These are phyloP conservation scores for Trissolcus brochymenae DNA, from an alignment of 2,888 invertebrate genomes.

Conservation along the genomic window DNA sequence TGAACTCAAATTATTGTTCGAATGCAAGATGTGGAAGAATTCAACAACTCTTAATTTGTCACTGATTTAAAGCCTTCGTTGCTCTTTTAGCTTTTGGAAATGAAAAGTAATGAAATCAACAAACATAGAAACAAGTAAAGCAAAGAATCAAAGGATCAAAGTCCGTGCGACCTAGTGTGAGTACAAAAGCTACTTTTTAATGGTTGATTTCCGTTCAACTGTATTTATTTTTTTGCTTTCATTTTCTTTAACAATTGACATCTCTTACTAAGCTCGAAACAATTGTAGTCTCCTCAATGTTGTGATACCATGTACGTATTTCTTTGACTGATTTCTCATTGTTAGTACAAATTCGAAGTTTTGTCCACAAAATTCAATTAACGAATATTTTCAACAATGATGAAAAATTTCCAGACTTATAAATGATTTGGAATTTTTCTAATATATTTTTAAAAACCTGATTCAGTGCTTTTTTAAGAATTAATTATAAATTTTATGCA, in stretches of 20 bases:
- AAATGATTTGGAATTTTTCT: too few species aligned
- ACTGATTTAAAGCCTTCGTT: too few species aligned
- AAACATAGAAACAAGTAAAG: slow-evolving; percentile 49
- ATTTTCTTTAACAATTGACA: slow-evolving; percentile 38
- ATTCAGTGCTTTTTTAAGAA: too few species aligned
- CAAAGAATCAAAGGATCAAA: slow-evolving; percentile 52
- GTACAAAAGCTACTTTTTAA: slow-evolving; percentile 52
- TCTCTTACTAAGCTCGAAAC: slow-evolving; percentile 40
- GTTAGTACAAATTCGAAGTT: too few species aligned
- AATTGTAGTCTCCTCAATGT: slow-evolving; percentile 27
- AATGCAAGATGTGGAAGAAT: too few species aligned
- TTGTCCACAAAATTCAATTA: too few species aligned
- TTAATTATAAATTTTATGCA: too few species aligned
- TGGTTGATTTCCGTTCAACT: slow-evolving; percentile 51
- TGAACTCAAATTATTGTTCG: too few species aligned
- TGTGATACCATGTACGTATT: slow-evolving; percentile 37
- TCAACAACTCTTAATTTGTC: too few species aligned
- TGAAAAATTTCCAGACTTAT: too few species aligned
- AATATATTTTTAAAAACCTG: too few species aligned
- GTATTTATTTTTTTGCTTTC: slow-evolving; percentile 27
- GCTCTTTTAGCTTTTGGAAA: slow-evolving; percentile 17
- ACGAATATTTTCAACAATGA: not conserved
- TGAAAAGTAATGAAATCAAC: slow-evolving; percentile 49
- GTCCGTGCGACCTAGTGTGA: slow-evolving; percentile 42
- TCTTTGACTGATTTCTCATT: slow-evolving; percentile 16